Evolutionary conservation across 2,113 vertebrate species (phyloP).

Genomic region (Ochotona princeps): DNA sequence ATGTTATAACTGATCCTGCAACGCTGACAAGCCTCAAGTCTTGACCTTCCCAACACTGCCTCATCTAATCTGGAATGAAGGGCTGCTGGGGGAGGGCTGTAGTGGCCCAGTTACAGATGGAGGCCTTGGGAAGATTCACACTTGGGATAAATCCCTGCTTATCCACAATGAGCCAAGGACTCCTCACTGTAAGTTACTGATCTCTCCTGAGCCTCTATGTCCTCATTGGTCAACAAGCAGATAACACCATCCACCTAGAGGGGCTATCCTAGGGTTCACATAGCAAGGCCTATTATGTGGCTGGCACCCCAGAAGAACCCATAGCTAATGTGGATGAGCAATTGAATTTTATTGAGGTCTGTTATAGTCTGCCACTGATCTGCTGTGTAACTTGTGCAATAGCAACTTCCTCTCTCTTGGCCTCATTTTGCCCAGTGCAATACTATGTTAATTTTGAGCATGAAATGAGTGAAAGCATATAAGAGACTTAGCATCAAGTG

Average conservation of each 20-base stretch:
- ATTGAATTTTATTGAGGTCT: neutral
- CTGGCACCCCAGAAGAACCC: neutral
- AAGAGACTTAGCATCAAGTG: neutral
- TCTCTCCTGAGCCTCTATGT: neutral
- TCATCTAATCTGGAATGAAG: neutral
- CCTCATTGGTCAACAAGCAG: neutral
- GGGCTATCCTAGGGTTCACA: neutral
- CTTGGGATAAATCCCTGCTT: neutral
- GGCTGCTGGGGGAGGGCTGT: neutral
- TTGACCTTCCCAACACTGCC: neutral
- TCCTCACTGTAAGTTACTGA: neutral
- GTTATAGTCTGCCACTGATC: neutral
- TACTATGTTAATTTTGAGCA: neutral
- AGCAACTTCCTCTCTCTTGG: neutral
- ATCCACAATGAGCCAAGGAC: neutral
- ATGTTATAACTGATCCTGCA: neutral
- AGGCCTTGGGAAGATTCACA: neutral
- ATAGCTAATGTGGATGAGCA: neutral
- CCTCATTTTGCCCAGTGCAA: neutral
- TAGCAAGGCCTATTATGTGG: neutral
- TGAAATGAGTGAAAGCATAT: neutral
- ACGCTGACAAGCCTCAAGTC: neutral
- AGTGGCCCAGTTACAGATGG: neutral
- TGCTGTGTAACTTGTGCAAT: neutral
- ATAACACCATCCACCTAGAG: neutral